Evolutionary conservation across 2,113 vertebrate species (phyloP).

Genomic region (Odocoileus hemionus): DNA sequence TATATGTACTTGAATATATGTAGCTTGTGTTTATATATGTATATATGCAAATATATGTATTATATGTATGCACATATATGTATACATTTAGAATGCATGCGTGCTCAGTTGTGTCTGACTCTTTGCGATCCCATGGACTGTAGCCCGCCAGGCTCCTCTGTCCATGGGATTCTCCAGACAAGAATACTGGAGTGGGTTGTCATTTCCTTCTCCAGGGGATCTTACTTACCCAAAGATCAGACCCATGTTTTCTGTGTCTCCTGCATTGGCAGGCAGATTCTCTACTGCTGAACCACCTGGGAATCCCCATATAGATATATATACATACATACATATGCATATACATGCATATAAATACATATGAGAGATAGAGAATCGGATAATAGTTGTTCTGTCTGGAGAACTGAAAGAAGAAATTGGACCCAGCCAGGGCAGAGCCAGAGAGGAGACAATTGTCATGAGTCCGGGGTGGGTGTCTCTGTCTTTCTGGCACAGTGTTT

Average conservation of each 20-base stretch:
- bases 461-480: background rate
- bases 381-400: background rate
- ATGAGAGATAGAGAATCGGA: background rate
- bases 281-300: background rate
- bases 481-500: background rate
- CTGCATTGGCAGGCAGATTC: background rate
- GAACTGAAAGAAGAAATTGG: background rate
- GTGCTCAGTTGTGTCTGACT: background rate
- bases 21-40: background rate
- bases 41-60: background rate
- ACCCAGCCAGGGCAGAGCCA: background rate
- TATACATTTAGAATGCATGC: background rate
- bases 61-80: too few relatives aligned
- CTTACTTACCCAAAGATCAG: background rate
- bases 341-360: background rate
- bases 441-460: background rate
- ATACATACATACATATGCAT: rapidly evolving
- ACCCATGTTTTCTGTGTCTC: background rate
- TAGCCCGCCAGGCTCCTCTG: background rate
- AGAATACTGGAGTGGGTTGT: background rate
- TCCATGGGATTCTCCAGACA: background rate
- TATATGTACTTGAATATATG: background rate
- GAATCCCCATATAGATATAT: background rate
- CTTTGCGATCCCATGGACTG: background rate
- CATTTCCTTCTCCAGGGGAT: background rate